phyloP scores from a whole-genome alignment of 2,113 vertebrate genomes.

The Xenotilapia leptura region DNA sequence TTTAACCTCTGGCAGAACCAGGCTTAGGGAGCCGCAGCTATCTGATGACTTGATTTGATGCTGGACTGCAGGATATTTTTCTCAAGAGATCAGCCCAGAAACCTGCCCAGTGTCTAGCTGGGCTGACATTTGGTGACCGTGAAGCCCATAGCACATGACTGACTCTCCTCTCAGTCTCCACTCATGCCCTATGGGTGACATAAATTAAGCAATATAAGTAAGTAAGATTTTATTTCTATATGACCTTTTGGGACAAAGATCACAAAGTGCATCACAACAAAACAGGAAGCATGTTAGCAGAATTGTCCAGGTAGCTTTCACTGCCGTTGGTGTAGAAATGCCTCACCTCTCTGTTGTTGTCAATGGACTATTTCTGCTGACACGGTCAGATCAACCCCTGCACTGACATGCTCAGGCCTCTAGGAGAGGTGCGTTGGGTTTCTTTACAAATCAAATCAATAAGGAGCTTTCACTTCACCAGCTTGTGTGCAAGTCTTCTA shows the following conservation, averaged over 20 bases:
- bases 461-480: background rate
- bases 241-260: background rate
- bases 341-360: background rate
- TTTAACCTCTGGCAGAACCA: fast-evolving
- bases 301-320: background rate
- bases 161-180: background rate
- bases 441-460: background rate
- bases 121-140: background rate
- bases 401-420: background rate
- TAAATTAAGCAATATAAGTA: background rate
- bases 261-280: background rate
- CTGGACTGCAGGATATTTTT: background rate
- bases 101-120: background rate
- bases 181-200: background rate
- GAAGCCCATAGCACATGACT: background rate
- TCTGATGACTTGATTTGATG: background rate
- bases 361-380: background rate
- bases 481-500: background rate
- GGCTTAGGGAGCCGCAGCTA: background rate
- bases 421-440: background rate
- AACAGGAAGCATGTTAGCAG: background rate
- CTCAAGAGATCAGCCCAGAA: background rate
- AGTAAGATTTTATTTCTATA: background rate
- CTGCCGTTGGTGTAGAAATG: background rate
- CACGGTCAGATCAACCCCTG: background rate